These are phyloP conservation scores for Nomada hirtipes DNA, from an alignment of 2,888 invertebrate genomes.

Conservation along the genomic window DNA sequence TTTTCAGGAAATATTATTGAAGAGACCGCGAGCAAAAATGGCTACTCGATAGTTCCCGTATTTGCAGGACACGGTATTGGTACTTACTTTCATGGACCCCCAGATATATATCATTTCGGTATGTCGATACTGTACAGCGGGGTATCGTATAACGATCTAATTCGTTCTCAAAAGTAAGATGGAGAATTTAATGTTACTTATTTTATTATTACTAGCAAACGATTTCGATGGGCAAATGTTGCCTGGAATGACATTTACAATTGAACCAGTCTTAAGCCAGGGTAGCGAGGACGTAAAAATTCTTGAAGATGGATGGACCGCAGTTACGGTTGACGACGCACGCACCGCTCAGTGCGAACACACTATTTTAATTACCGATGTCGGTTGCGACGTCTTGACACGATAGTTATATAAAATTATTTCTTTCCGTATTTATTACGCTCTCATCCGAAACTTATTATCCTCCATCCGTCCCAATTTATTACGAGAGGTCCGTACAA, in stretches of 20 bases:
- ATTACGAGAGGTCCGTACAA: slow-evolving; percentile 10
- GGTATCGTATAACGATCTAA: too few relatives aligned
- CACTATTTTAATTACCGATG: slow-evolving; percentile 93
- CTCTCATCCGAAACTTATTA: too few relatives aligned
- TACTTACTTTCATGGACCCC: slow-evolving; percentile 95
- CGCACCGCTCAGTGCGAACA: slow-evolving; percentile 97
- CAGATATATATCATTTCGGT: slow-evolving; percentile 95
- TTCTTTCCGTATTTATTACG: too few relatives aligned
- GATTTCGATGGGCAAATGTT: slow-evolving; percentile 89
- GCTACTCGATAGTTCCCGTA: slow-evolving; percentile 90
- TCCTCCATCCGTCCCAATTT: not conserved
- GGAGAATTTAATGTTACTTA: not conserved
- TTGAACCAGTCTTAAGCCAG: slow-evolving; percentile 95
- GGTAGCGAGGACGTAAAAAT: slow-evolving; percentile 89
- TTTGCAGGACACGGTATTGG: slow-evolving; percentile 98
- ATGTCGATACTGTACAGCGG: slow-evolving; percentile 59
- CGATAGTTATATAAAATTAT: slow-evolving; percentile 62
- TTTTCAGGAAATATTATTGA: slow-evolving; percentile 87
- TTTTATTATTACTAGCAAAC: slow-evolving; percentile 86
- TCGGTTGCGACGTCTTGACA: slow-evolving; percentile 93
- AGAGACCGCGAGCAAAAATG: slow-evolving; percentile 87
- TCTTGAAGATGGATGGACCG: slow-evolving; percentile 97
- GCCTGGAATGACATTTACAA: slow-evolving; percentile 97
- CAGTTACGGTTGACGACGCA: slow-evolving; percentile 91
- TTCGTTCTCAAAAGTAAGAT: not conserved